Evolutionary conservation across 92 coral and sea anemone species (phyloP).

Genomic region (Zoanthus gigantus): DNA sequence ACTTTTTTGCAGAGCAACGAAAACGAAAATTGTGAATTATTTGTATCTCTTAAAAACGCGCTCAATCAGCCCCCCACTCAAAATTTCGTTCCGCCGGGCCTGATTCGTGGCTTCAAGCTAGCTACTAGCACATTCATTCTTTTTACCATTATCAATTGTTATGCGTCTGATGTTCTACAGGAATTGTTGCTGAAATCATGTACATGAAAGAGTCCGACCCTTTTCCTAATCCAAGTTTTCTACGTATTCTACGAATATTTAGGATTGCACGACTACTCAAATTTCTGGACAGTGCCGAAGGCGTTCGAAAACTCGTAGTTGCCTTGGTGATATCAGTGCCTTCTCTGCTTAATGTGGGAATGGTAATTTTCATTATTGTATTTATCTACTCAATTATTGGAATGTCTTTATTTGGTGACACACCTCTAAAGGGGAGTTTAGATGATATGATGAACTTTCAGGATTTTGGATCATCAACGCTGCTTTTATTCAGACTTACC

Average conservation of each 20-base stretch:
- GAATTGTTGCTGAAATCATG: constrained; percentile 75
- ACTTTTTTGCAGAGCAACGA: neutral
- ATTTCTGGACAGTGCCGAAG: constrained; percentile 87
- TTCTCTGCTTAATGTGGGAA: constrained; percentile 88
- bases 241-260: constrained; percentile 91
- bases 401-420: constrained; percentile 91
- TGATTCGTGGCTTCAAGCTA: no score
- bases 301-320: constrained; percentile 89
- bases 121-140: no score
- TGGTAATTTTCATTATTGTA: constrained; percentile 82
- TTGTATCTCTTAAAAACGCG: no score
- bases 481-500: constrained; percentile 87
- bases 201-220: constrained; percentile 15
- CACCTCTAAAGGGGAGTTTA: constrained; percentile 78
- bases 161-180: constrained; percentile 44
- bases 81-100: no score
- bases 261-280: constrained; percentile 89
- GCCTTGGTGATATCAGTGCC: constrained; percentile 92
- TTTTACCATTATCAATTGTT: neutral
- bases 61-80: no score
- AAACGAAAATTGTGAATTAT: no score
- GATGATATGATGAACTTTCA: constrained; percentile 88
- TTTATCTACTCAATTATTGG: constrained; percentile 95
- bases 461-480: constrained; percentile 79
- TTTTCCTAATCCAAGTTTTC: constrained; percentile 83